Base-by-base conservation (phyloP, 2,113 vertebrate genomes). In the Elephas maximus region DNA sequence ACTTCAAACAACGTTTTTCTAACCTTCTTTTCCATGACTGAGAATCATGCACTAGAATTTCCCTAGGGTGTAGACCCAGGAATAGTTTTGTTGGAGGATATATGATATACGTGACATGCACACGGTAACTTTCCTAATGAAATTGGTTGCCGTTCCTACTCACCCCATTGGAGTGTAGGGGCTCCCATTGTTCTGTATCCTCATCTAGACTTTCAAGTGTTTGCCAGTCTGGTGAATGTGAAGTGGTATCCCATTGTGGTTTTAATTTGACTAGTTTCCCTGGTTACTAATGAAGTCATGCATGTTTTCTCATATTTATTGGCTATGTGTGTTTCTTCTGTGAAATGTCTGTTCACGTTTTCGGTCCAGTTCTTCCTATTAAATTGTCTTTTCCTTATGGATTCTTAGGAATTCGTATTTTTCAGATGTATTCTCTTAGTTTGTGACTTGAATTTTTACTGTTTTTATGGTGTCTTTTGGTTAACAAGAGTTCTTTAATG, bases 271-370 rank as follows among this genome's bases (percentile, higher is more conserved):
- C 53, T 57, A 17, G 18, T 93, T 60, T 24, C 20, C 6, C 28
- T 83, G n/a, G 10, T 44, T 57, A 51, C 28, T 90, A 91, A 86
- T 78, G n/a, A 88, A 85, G 15, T 44, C 65, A 26, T 69, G 33
- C 10, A 14, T 85, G 14, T 87, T 97, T 89, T 82, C 26, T 67
- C 37, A 41, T 26, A 7, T 94, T 84, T 93, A 87, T 78, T 88
- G 8, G 24, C 6, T 90, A 37, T 73, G 90, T 95, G 30, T 60
- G 30, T 62, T 73, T 93, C 26, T 63, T 90, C 48, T 90, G 1
- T 80, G 51, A 96, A 96, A 33, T 77, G 48, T 30, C 73, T 78
- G 5, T 89, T 96, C 69, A 71, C 23, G 71, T 60, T 62, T 93
- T 92, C 63, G 10, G 1, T 37, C 48, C 37, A 24, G n/a, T 69